Base-by-base conservation (phyloP, 2,797 vertebrate species). In the Peromyscus eremicus region DNA sequence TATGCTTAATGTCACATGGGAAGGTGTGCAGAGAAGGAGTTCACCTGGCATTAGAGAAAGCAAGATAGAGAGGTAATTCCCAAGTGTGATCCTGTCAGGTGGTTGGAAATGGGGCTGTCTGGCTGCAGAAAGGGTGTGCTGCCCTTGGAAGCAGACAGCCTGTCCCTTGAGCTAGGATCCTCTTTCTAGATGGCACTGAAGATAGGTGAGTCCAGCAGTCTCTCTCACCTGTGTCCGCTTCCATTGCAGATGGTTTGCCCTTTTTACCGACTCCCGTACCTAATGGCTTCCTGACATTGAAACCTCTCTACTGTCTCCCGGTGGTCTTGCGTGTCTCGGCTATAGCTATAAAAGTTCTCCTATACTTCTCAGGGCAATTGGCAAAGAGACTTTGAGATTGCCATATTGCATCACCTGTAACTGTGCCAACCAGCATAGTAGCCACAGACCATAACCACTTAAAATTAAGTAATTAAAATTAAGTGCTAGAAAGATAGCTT, bases 141-240 rank as follows among this genome's bases (percentile, higher is more conserved):
- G 87, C 40, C 70, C 90, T 94, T 94, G 93, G 87, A 92, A 87
- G 68, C 70, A 94, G 96, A 83, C 37, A 46, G 43, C 46, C 76
- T 46, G 37, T 62, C 71, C 32, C 23, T 83, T 37, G n/a, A 52
- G 66, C 37, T 55, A 40, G 40, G 76, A 71, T 93, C 83, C 80
- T 94, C 87, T 96, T 97, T 94, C 32, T 79, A 76, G 52, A 88
- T 82, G 34, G 13, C 87, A 7, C 46, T 71, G 46, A 83, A 52
- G 70, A 27, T 89, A 89, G 43, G 12, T 73, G 23, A n/a, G 83
- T 57, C 89, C 40, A 88, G 86, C 79, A 62, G n/a, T 77, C 68
- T 34, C 57, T 91, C 85, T 83, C 25, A 55, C 60, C 37, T 70
- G 34, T 46, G 75, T 92, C 82, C 68, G 43, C 46, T 86, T 82